These are phyloP conservation scores for Sitta carolinensis DNA, from an alignment of 2,797 vertebrate genomes.

Conservation along the genomic window DNA sequence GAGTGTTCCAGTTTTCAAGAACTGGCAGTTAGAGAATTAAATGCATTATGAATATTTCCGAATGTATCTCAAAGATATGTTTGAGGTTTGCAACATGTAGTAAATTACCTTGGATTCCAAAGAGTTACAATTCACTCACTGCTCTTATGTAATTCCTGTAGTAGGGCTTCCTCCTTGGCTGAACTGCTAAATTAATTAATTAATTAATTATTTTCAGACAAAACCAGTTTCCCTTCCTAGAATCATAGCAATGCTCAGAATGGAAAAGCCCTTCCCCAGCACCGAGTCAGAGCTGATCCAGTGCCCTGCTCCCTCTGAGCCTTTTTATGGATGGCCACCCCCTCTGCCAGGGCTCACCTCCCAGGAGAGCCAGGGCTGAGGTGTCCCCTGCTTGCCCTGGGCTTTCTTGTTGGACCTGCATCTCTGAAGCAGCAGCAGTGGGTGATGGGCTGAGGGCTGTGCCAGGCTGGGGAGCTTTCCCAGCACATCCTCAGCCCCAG, in stretches of 20 bases:
- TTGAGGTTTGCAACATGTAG: not conserved
- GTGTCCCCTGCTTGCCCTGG: not conserved
- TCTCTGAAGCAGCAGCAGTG: accelerated
- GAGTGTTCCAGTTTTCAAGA: not conserved
- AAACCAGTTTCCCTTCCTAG: not conserved
- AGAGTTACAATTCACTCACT: not conserved
- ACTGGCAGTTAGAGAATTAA: not conserved
- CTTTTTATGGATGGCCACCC: not conserved
- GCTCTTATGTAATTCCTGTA: not conserved
- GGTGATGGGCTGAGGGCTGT: accelerated
- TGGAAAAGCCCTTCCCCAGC: not conserved
- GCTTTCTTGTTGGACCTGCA: not conserved
- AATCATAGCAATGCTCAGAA: too few species aligned
- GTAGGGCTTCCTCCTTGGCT: not conserved
- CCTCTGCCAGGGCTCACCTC: not conserved
- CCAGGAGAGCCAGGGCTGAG: not conserved
- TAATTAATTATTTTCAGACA: not conserved
- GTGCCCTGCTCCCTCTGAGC: not conserved
- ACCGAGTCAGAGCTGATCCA: not conserved
- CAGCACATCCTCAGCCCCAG: not conserved
- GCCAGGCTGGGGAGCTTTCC: not conserved
- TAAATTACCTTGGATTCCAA: not conserved
- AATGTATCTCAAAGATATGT: not conserved
- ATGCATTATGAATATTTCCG: not conserved
- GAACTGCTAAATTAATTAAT: not conserved